phyloP scores from a whole-genome alignment of 2,113 vertebrate genomes.

The Rhinoderma darwinii region DNA sequence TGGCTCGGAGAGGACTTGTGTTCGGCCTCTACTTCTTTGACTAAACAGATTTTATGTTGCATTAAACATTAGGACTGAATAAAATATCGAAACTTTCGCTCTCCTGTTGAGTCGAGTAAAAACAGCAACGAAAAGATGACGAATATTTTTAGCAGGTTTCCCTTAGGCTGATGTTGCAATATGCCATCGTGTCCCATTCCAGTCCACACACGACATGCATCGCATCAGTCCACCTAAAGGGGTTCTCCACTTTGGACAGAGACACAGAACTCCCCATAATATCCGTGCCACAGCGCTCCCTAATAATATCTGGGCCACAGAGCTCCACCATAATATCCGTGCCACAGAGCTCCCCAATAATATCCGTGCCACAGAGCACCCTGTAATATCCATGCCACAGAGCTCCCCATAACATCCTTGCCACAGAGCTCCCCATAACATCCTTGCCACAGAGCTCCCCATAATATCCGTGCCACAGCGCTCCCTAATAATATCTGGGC shows the following conservation, averaged over 20 bases:
- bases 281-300: background rate
- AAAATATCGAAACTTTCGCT: background rate
- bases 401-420: too few species aligned
- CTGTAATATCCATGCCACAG: too few species aligned
- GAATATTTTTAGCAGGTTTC: background rate
- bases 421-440: background rate
- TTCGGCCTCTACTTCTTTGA: background rate
- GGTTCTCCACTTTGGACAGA: too few species aligned
- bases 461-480: background rate
- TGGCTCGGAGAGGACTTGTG: background rate
- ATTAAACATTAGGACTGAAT: conserved; percentile 29
- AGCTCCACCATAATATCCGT: background rate
- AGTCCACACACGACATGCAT: background rate
- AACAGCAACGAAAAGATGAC: background rate
- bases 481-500: too few species aligned
- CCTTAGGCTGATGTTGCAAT: background rate
- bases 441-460: background rate
- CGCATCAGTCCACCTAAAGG: background rate
- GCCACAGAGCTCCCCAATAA: background rate
- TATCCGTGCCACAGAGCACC: too few species aligned
- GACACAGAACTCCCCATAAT: background rate
- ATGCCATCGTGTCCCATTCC: background rate
- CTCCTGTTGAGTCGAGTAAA: background rate
- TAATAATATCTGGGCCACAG: too few species aligned
- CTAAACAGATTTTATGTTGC: conserved; percentile 12